Conservation (phyloP, 2,797 vertebrate species). For the Takifugu ocellatus region DNA sequence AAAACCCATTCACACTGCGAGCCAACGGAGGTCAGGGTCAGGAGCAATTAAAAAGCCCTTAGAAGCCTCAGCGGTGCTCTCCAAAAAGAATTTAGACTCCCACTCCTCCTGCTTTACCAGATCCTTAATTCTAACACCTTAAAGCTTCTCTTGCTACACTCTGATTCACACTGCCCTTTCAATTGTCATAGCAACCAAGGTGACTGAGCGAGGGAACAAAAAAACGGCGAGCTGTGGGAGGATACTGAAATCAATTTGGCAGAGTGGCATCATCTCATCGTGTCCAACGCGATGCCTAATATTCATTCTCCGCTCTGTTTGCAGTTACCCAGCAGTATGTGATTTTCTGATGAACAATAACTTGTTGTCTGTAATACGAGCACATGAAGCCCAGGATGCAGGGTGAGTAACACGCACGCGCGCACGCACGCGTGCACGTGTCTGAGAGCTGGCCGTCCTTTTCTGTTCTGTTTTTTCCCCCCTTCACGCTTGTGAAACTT, state of each 20-base stretch:
- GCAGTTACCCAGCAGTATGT: conserved; percentile 96
- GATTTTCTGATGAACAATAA: conserved; percentile 99
- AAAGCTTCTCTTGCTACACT: conserved; percentile 11
- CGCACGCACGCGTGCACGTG: neutral
- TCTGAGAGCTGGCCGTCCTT: neutral
- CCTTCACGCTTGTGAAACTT: too few relatives aligned
- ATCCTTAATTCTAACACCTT: conserved; percentile 38
- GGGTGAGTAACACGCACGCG: conserved; percentile 78
- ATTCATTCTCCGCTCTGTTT: conserved; percentile 18
- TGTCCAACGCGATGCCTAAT: neutral
- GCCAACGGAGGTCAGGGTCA: too few relatives aligned
- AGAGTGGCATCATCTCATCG: neutral
- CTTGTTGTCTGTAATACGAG: conserved; percentile 98
- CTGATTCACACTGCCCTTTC: conserved; percentile 8
- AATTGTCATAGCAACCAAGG: conserved; percentile 21
- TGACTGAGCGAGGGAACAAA: neutral
- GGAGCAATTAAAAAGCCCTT: too few relatives aligned
- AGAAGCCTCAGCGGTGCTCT: too few relatives aligned
- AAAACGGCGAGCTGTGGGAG: conserved; percentile 11
- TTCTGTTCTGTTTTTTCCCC: neutral
- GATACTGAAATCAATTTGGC: neutral
- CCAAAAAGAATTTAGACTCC: neutral
- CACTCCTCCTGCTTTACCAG: conserved; percentile 5
- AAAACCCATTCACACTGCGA: too few relatives aligned
- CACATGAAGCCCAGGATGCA: conserved; percentile 98